Base-by-base conservation (phyloP, 2,888 invertebrate genomes). In the Emmelina monodactyla region DNA sequence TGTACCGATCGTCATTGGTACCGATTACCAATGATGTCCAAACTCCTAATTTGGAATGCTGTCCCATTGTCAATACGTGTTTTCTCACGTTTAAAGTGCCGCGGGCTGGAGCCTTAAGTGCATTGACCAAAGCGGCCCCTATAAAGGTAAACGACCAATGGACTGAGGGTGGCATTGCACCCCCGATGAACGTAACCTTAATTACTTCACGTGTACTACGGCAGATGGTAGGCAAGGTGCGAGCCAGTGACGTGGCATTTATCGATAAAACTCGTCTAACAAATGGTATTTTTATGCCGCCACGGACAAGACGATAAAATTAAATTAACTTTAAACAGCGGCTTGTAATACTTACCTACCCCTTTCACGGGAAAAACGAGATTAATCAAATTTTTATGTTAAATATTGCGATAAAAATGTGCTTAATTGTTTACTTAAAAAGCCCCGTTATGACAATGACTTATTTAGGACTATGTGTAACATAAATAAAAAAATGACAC, bases 211-310 rank as follows among this genome's bases (percentile, higher is more conserved):
- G 72, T 71, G 73, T 62, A 61, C 57, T 53, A 51, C 59, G 68
- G 78, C 78, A 78, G 78, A 73, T 78, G 75, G 69, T 43, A 61
- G 65, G 71, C 78, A 79, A 79, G 78, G 78, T 79, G 78, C 72
- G 62, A 60, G 55, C 51, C 58, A 76, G 75, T 58, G 76, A 55
- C 66, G 76, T 53, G 51, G 63, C 55, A 53, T 42, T 54, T 66
- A 61, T 72, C 73, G 72, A 73, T 69, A 58, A 51, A 54, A 54
- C 49, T 45, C 46, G 25, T 25, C 25, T 25, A 25, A 25, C 25
- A 25, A 7, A 25, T 25, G n/a, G 25, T 11, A 9, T 25, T 25
- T 4, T 25, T 25, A 11, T 25, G 25, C n/a, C n/a, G 25, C 6
- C n/a, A 19, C 5, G 5, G 25, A 9, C 19, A 19, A 6, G 19